Percentiles rank a stretch among this genome's conserved stretches.
Conservation (phyloP, 1,140 invertebrate species). For the Zophobas morio region DNA sequence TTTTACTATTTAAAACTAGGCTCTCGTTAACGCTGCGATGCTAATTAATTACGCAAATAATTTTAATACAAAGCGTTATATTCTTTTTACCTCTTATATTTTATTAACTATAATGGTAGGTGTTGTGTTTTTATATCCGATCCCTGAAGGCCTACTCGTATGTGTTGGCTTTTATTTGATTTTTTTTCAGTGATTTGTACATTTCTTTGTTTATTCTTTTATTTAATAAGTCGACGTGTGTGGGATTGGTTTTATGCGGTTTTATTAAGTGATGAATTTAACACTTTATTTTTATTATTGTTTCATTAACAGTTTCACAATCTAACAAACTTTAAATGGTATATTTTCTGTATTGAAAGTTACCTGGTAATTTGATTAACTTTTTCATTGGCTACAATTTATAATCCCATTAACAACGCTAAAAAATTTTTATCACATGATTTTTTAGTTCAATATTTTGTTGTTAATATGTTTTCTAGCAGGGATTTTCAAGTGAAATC, state of each 20-base stretch:
- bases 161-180: conserved; percentile 47
- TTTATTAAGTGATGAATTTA: conserved; percentile 48
- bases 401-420: conserved; percentile 5
- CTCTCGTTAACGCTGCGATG: conserved; percentile 54
- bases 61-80: conserved; percentile 53
- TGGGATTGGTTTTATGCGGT: conserved; percentile 45
- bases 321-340: conserved; percentile 17
- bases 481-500: too few species aligned
- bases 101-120: conserved; percentile 58
- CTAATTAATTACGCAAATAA: conserved; percentile 55
- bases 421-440: conserved; percentile 21
- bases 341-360: conserved; percentile 29
- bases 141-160: conserved; percentile 39
- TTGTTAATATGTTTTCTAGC: too few species aligned
- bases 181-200: conserved; percentile 52
- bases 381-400: conserved; percentile 7
- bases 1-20: conserved; percentile 58
- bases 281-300: conserved; percentile 48
- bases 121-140: conserved; percentile 52
- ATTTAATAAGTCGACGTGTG: conserved; percentile 48
- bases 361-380: conserved; percentile 28
- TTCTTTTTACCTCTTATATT: conserved; percentile 56
- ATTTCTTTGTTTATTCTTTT: conserved; percentile 45
- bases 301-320: conserved; percentile 45
- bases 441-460: background rate